Evolutionary conservation across 2,888 invertebrate species (phyloP), one percentile per base, ranked within the genome.

Genomic region (Coecobrya sp.): DNA sequence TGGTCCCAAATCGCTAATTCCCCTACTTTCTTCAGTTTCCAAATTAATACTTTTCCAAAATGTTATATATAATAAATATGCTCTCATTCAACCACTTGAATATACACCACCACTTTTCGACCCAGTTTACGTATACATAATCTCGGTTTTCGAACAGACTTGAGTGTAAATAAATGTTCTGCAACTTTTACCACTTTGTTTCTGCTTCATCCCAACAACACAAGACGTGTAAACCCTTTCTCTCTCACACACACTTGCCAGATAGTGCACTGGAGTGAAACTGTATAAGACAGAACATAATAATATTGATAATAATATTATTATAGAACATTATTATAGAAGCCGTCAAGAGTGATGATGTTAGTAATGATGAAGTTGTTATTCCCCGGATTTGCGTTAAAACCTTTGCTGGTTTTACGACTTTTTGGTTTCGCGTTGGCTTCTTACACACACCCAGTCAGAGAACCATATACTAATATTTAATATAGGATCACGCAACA

Each of bases 311-410:
- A 19, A 7, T 19, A 59, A 59, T 59, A 59, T 2, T 59, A 52
- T 16, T 52, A 52, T 59, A 19, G 59, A 59, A 59, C 4, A 19
- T 59, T 59, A 7, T 19, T 7, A 1, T 1, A 22, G 59, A 19
- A 59, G 59, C 59, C 59, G 59, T 59, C 59, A 59, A 59, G 19
- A 19, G 59, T 59, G 59, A 59, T 59, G 52, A 11, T 52, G 52
- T 10, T 52, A n/a, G n/a, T n/a, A 11, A 27, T 27, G 65, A 27
- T 70, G 70, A 36, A 10, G 36, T 19, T 70, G 45, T 22, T 73
- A 16, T 30, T 73, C 73, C 5, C 45, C n/a, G 73, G 42, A 73
- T 73, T 73, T 73, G 45, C 11, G 36, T 10, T 73, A 45, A 73
- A 42, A 42, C n/a, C 22, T 1, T 42, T 45, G 4, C 27, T 42